Evolutionary conservation across 1,140 invertebrate species (phyloP).

Genomic region (Drosophila sp.): DNA sequence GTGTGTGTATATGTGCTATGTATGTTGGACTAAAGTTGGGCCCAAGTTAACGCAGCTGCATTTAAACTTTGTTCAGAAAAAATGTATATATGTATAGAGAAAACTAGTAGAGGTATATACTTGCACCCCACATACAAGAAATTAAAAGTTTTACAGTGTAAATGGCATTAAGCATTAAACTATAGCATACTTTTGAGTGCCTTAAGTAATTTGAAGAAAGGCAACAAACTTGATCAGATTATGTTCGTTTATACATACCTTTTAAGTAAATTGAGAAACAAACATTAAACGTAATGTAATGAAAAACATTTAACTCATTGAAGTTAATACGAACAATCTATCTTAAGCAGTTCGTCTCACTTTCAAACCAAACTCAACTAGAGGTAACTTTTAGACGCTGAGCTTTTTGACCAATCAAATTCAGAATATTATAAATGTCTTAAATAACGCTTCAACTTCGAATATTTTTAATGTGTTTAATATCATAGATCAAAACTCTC

Average conservation of each 20-base stretch:
- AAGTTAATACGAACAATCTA: background rate
- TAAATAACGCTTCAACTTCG: background rate
- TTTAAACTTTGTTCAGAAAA: constrained; percentile 69
- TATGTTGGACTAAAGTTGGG: constrained; percentile 47
- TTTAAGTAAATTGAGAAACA: constrained; percentile 4
- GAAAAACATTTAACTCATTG: background rate
- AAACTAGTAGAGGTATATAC: constrained; percentile 23
- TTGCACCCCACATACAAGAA: constrained; percentile 44
- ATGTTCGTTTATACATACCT: constrained; percentile 23
- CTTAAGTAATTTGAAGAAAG: constrained; percentile 23
- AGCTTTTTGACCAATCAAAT: no score
- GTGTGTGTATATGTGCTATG: constrained; percentile 13
- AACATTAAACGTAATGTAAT: background rate
- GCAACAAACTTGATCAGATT: constrained; percentile 23
- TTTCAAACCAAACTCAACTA: no score
- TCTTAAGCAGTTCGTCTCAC: no score
- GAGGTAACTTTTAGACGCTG: no score
- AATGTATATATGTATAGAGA: constrained; percentile 17
- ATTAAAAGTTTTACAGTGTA: constrained; percentile 63
- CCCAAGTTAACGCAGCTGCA: constrained; percentile 77
- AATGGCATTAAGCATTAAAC: constrained; percentile 73
- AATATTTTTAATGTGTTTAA: constrained; percentile 11
- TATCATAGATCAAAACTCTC: constrained; percentile 53
- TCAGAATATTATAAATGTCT: background rate
- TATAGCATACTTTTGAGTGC: constrained; percentile 42